phyloP scores from a whole-genome alignment of 2,888 invertebrate genomes.

The Microctonus brassicae region DNA sequence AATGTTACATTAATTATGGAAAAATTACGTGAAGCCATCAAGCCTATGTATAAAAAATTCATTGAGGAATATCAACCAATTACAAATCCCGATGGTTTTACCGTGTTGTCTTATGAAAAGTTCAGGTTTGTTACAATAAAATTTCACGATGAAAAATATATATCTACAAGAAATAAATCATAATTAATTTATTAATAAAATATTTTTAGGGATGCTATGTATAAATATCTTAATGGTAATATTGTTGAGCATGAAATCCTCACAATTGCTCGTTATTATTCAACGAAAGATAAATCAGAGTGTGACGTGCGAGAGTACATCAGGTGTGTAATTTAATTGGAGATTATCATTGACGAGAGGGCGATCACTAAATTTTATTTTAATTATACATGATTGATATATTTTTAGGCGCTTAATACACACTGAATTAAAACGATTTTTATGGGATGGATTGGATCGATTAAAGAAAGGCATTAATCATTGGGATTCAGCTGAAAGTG shows the following conservation, averaged over 20 bases:
- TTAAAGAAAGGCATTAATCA: slow-evolving; percentile 75
- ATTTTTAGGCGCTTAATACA: slow-evolving; percentile 77
- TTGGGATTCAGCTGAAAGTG: slow-evolving; percentile 73
- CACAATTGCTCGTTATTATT: slow-evolving; percentile 81
- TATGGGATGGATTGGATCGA: slow-evolving; percentile 80
- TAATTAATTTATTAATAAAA: slow-evolving; percentile 41
- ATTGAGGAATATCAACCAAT: slow-evolving; percentile 77
- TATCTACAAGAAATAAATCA: slow-evolving; percentile 37
- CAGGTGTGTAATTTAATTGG: slow-evolving; percentile 52
- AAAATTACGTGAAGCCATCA: slow-evolving; percentile 79
- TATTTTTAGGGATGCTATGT: slow-evolving; percentile 74
- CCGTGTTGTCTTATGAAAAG: slow-evolving; percentile 65
- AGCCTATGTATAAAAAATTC: slow-evolving; percentile 81
- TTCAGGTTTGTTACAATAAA: slow-evolving; percentile 62
- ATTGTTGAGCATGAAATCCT: slow-evolving; percentile 87
- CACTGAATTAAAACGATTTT: slow-evolving; percentile 77
- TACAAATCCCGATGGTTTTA: slow-evolving; percentile 52
- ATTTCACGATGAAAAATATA: not conserved
- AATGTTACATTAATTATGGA: slow-evolving; percentile 80
- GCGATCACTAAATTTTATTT: slow-evolving; percentile 6
- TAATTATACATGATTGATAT: slow-evolving; percentile 13
- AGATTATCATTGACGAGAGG: slow-evolving; percentile 12
- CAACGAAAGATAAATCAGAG: slow-evolving; percentile 73
- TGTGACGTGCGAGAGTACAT: slow-evolving; percentile 57
- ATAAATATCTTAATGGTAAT: slow-evolving; percentile 76